These are phyloP conservation scores for Cyclophora albipunctata DNA, from an alignment of 2,888 invertebrate species.

Conservation along the genomic window DNA sequence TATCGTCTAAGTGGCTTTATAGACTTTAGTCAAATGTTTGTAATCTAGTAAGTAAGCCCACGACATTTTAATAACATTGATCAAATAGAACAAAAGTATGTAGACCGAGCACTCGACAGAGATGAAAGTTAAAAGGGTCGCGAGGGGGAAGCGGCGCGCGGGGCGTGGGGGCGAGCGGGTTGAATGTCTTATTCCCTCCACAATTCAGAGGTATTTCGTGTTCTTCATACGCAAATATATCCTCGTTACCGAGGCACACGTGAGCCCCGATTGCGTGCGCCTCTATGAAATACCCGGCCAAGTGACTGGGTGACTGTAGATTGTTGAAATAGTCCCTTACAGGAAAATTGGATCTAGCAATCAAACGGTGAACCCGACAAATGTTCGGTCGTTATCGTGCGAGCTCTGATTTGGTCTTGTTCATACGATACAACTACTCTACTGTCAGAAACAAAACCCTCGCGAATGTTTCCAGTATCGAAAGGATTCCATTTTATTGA, in stretches of 20 bases:
- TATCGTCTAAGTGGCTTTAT: constrained; percentile 39
- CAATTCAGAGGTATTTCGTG: constrained; percentile 76
- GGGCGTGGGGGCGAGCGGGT: constrained; percentile 55
- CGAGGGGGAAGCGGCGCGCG: constrained; percentile 37
- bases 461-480: neutral
- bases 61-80: constrained; percentile 76
- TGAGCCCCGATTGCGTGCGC: constrained; percentile 70
- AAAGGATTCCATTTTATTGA: too few relatives aligned
- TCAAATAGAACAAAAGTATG: constrained; percentile 77
- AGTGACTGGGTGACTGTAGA: constrained; percentile 43
- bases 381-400: constrained; percentile 42
- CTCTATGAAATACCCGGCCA: constrained; percentile 51
- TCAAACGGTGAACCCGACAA: constrained; percentile 51
- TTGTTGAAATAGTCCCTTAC: constrained; percentile 54
- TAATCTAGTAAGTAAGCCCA: constrained; percentile 63
- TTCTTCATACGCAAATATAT: constrained; percentile 77
- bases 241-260: constrained; percentile 73
- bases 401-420: constrained; percentile 33
- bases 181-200: constrained; percentile 75
- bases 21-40: constrained; percentile 62
- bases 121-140: constrained; percentile 77
- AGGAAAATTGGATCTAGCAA: constrained; percentile 62
- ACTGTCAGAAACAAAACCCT: constrained; percentile 11
- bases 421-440: constrained; percentile 20
- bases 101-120: constrained; percentile 75